Evolutionary conservation across 2,113 vertebrate species (phyloP), one percentile per base, ranked within the genome.

Genomic region (Phodopus roborovskii): DNA sequence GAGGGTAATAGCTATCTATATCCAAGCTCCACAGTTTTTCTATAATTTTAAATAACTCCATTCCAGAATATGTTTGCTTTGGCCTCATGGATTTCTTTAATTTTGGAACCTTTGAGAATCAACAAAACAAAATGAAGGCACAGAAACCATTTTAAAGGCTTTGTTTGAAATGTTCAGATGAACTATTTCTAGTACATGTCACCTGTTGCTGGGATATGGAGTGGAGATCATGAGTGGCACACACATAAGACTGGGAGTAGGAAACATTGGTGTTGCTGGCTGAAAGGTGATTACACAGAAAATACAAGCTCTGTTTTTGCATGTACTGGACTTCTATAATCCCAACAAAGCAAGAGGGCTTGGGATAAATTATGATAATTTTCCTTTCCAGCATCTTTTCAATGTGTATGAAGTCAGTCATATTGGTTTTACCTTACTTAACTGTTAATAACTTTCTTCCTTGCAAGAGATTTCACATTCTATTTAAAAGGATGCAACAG

Each of bases 321-420:
- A 77, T 60, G 28, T 62, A 60, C 81, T 64, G 66, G 20, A 89
- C 62, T 17, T 50, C 68, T 5, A 0, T 64, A 85, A 90, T 82
- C 91, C 71, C 22, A 94, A 84, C 88, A 92, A 81, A n/a, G 30
- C 70, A 48, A 50, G 93, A 71, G 87, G 10, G 30, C 92, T 75
- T 86, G 42, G 16, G 24, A 90, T 68, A 93, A 79, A 88, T n/a
- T 87, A 13, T 56, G 75, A n/a, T 1, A 82, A 15, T 64, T 93
- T 56, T 66, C 10, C 91, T 82, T 26, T 36, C 62, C 70, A 66
- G 85, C 39, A 50, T 48, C 15, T 36, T 33, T 82, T 60, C 26
- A 75, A 48, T 42, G 79, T 45, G 45, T n/a, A 93, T 50, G 28
- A 39, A 79, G 86, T 77, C 17, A 62, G 64, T 16, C 33, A 5